Evolutionary conservation across 2,888 invertebrate genomes (phyloP), one percentile per base, ranked within the genome.

Genomic region (Salticus scenicus): DNA sequence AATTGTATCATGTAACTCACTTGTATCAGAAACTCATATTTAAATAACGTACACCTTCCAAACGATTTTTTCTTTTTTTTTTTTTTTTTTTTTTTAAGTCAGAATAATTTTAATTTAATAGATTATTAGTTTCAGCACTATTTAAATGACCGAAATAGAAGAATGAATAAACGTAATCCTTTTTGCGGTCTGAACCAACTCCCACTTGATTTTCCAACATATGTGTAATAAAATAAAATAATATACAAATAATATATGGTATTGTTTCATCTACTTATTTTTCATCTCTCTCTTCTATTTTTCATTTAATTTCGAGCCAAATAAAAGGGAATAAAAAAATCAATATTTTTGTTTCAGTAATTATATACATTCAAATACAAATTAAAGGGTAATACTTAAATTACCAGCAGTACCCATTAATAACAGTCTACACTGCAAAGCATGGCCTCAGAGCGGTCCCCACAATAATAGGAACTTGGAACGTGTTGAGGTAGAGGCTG

Each of bases 391-490:
- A 24, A 12, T 57, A 57, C 57, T 57, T 7, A 4, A 37, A 37
- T 37, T 7, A 37, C 37, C 37, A 37, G 37, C 37, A 37, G 10
- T 37, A 37, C 37, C 37, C 37, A 37, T 24, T 20, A 17, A 2
- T 2, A 47, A 14, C 57, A 57, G 57, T 57, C 57, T 57, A 57
- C 57, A 57, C 24, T 24, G 57, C 57, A 7, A 7, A 5, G 24
- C 24, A 57, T 57, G 57, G 24, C 24, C 57, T 8, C 24, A 57
- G 57, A 5, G 2, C 20, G 71, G 57, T 66, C 84, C 75, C 79
- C 42, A 64, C 79, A 75, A n/a, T 75, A 64, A 73, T 87, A 87
- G 87, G 87, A 87, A 87, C 87, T 87, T 87, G 78, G 80, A 87
- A 8, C 64, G 37, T 57, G 47, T 51, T 86, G 81, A 77, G 77